Conservation (phyloP, 2,797 vertebrate genomes). For the Babyrousa celebensis region DNA sequence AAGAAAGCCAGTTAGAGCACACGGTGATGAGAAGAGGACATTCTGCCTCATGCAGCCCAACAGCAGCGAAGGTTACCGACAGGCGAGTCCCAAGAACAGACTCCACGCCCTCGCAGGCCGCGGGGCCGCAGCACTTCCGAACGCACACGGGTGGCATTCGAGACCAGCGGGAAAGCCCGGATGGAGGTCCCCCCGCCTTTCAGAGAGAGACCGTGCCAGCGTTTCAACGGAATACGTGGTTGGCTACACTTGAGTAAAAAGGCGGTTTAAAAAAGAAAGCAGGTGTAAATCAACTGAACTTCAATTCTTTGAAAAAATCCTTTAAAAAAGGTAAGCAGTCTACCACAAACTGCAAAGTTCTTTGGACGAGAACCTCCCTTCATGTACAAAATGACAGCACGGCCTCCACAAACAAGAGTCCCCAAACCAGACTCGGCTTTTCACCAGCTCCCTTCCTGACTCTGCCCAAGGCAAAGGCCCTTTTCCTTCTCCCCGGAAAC, state of each 20-base stretch:
- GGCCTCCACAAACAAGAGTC: neutral
- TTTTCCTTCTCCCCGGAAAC: neutral
- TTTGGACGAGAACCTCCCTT: neutral
- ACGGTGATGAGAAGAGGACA: neutral
- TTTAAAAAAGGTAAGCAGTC: neutral
- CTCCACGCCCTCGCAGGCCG: neutral
- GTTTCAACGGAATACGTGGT: neutral
- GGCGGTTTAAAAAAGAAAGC: neutral
- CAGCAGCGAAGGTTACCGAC: too few species aligned
- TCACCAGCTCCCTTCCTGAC: neutral
- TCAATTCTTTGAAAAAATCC: too few species aligned
- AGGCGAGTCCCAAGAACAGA: neutral
- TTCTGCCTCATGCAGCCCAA: neutral
- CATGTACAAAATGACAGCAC: neutral
- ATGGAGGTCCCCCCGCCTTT: neutral
- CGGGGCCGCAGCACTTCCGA: neutral
- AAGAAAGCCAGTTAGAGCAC: neutral
- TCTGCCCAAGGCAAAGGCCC: neutral
- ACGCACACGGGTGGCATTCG: neutral
- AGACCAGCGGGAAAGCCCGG: neutral
- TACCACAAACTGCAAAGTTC: neutral
- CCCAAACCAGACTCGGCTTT: neutral
- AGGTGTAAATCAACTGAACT: too few species aligned
- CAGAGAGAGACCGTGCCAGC: neutral
- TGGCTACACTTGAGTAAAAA: neutral